Evolutionary conservation across 2,888 invertebrate species (phyloP), one percentile per base, ranked within the genome.

Genomic region (Trypoxylon attenuatum): DNA sequence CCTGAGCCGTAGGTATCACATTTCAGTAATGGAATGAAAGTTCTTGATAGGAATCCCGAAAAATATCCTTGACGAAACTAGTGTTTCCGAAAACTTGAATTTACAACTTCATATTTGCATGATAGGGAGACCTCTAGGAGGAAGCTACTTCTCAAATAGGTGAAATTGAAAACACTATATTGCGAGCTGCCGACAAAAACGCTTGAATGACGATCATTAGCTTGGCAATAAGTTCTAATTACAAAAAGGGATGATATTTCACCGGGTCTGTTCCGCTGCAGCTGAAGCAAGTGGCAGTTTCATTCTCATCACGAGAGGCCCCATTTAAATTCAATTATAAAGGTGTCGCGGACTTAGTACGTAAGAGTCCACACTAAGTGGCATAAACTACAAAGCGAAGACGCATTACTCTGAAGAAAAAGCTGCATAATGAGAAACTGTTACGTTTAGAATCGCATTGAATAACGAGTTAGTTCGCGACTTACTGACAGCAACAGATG

Each of bases 401-500:
- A 43, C 29, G 25, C 55, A 25, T 54, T n/a, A n/a, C 39, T 46
- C 42, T 50, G 15, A 43, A 57, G 67, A 63, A 63, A 73, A 71
- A 71, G 71, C 69, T 69, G 72, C 63, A 64, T 69, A 72, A 72
- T 60, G 58, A 23, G 73, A 49, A 62, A 52, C 65, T n/a, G 67
- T 49, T 58, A 75, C 72, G 66, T 76, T 70, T 55, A 72, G 64
- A n/a, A 58, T 64, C 33, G 41, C 51, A 43, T 50, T 59, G 66
- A 76, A 58, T 61, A 68, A 70, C 62, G 61, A 61, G 47, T 23
- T 42, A 62, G 56, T 51, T 60, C 66, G n/a, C n/a, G 64, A 56
- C 73, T 73, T 56, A 53, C 69, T 68, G 60, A 61, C 73, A 62
- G 76, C 76, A 76, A 76, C 76, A 67, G 76, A 76, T 71, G 71